Evolutionary conservation across 2,113 vertebrate genomes (phyloP).

Genomic region (Prionailurus bengalensis): DNA sequence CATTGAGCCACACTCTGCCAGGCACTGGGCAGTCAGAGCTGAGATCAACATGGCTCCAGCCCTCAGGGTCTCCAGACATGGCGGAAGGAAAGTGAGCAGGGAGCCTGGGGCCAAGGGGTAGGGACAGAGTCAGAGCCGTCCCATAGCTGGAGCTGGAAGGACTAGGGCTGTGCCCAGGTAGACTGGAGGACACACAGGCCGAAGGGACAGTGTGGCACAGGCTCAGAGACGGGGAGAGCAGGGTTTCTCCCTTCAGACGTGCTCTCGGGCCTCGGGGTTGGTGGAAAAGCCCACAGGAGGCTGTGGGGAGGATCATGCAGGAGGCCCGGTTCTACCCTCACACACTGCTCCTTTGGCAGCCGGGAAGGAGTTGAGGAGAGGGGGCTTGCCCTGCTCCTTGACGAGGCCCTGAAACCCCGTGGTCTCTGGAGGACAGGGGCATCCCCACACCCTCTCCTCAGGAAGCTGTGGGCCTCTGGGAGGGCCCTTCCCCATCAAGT

Average conservation of each 20-base stretch:
- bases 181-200: not conserved
- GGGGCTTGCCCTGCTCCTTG: not conserved
- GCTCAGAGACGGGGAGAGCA: not conserved
- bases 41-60: not conserved
- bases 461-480: not conserved
- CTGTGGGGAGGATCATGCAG: not conserved
- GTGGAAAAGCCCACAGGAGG: not conserved
- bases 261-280: not conserved
- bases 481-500: not conserved
- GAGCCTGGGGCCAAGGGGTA: not conserved
- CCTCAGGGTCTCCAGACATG: not conserved
- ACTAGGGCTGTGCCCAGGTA: not conserved
- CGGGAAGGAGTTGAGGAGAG: accelerated
- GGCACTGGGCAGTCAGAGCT: not conserved
- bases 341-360: accelerated
- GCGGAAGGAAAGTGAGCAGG: not conserved
- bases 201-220: not conserved
- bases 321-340: not conserved
- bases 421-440: not conserved
- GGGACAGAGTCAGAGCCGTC: not conserved
- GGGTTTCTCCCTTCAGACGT: not conserved
- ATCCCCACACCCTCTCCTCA: accelerated
- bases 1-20: not conserved
- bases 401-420: not conserved
- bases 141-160: not conserved